Base-by-base conservation (phyloP, 92 coral and sea anemone species). In the Diadumene lineata region DNA sequence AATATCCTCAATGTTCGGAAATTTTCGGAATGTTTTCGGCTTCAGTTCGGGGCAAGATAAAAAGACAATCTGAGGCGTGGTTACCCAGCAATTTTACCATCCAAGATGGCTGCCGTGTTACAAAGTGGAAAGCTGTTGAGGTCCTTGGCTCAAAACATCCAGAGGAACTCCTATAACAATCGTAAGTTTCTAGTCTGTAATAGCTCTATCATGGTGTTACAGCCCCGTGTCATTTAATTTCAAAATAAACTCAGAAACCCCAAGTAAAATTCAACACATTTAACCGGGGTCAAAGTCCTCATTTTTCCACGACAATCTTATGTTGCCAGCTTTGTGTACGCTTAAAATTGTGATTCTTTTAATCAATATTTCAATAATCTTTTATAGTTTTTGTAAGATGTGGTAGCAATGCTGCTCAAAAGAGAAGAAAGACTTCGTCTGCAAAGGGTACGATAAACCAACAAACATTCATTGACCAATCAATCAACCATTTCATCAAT, bases 41-140 rank as follows among this genome's bases (percentile, higher is more conserved):
- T 7, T 6, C 7, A 21, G 70, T 9, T n/a, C n/a, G n/a, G n/a
- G n/a, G n/a, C n/a, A n/a, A n/a, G n/a, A n/a, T n/a, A n/a, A 18
- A 9, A 6, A 56, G 50, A 78, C 82, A 78, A 87, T 79, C 66
- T 75, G 27, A 84, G 86, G 97, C 90, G 86, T 74, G 97, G 97
- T 55, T 88, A 80, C 97, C 22, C 31, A 75, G 73, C 50, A 7
- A 15, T 22, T 69, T 66, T 68, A 34, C 79, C 50, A 62, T 77
- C 73, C 92, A 94, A 91, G 63, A 94, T 94, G 98, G 97, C 98
- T 91, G 90, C 97, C 85, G 88, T 86, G 60, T 56, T 88, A 79
- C 85, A 82, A 73, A 73, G 90, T 51, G 81, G 90, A 55, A 84
- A 83, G 70, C 51, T 87, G 74, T 78, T 83, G 68, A 78, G 97